phyloP scores from a whole-genome alignment of 2,888 invertebrate genomes.

The Cerastis rubricosa region DNA sequence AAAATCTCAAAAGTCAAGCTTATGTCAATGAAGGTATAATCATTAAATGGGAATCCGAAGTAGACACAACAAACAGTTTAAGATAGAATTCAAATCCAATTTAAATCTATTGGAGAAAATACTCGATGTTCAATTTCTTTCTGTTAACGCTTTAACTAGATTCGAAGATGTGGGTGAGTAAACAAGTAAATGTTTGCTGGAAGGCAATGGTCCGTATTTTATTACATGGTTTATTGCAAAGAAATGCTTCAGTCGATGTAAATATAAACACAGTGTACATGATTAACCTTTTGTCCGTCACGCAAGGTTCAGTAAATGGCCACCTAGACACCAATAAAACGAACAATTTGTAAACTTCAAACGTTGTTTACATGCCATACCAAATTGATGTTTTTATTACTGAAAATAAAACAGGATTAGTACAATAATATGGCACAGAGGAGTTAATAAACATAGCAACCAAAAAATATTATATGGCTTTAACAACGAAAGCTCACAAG shows the following conservation, averaged over 20 bases:
- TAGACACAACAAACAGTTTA: constrained; percentile 52
- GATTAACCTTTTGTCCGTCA: constrained; percentile 50
- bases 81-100: constrained; percentile 56
- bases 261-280: constrained; percentile 39
- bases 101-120: constrained; percentile 48
- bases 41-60: constrained; percentile 44
- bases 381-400: constrained; percentile 37
- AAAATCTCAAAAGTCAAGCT: constrained; percentile 49
- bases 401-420: constrained; percentile 22
- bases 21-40: constrained; percentile 62
- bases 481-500: neutral
- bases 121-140: constrained; percentile 54
- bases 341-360: constrained; percentile 42
- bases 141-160: constrained; percentile 35
- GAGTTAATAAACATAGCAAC: neutral
- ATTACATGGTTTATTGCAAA: constrained; percentile 24
- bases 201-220: constrained; percentile 23
- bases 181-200: constrained; percentile 35
- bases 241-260: constrained; percentile 18
- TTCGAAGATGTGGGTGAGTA: constrained; percentile 40
- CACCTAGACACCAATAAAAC: constrained; percentile 50
- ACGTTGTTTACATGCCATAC: constrained; percentile 18
- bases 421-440: constrained; percentile 6
- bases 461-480: neutral
- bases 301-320: constrained; percentile 30